Base-by-base conservation (phyloP, 53 echinoderm and acorn worm species). In the Mesocentrotus franciscanus region DNA sequence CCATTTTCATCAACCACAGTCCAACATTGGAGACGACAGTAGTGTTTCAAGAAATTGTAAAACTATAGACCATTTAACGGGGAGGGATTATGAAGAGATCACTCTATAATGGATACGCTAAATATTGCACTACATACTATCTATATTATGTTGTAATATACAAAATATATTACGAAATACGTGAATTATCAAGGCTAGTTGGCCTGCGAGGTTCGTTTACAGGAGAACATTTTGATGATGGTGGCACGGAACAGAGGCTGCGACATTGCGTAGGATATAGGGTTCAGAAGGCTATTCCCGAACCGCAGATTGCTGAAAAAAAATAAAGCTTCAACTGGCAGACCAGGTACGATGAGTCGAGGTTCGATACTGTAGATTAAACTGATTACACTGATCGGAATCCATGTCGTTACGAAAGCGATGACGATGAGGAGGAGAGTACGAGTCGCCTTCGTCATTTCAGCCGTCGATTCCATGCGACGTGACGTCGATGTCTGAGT, bases 341-440 rank as follows among this genome's bases (percentile, higher is more conserved):
- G 62, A 32, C 6, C 34, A 24, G 33, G 70, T 8, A 85, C 8
- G 90, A 58, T 16, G 68, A 92, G 68, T 32, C 5, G 36, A 35
- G 92, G 92, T 4, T 60, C 71, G 15, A 92, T 92, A 15, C 60
- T 60, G 36, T 60, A 70, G 71, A 92, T 30, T 13, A 92, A 16
- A 4, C 0, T 33, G 39, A 64, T 68, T 33, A 92, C 60, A 24
- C 60, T 68, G 0, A 64, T 36, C 8, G 92, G 92, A 26, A 92
- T 22, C 92, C 92, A 92, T 33, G 92, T 32, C 2, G 70, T 1
- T 10, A 92, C 34, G 70, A 92, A 92, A 7, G 92, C 32, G 20
- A 92, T 61, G 7, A 92, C 68, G 92, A 92, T 92, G 92, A 92
- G 39, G 36, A 92, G 92, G 68, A 92, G 92, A 35, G 92, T 92